Base-by-base conservation (phyloP, 1,140 invertebrate genomes). In the Ceratitis capitata region DNA sequence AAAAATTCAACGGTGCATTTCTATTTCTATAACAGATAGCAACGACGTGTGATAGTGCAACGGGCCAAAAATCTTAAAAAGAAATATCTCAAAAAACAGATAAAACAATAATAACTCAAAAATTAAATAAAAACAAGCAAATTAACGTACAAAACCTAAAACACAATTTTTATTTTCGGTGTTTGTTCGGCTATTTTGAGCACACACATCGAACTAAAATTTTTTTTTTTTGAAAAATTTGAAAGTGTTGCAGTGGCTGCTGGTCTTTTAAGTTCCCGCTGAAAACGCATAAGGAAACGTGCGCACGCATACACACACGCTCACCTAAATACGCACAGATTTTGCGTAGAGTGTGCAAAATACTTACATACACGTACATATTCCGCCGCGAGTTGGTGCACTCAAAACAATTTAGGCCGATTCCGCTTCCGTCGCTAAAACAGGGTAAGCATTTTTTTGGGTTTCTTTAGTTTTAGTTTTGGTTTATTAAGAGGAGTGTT, bases 61-160 rank as follows among this genome's bases (percentile, higher is more conserved):
- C 61, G 58, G n/a, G 61, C 61, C 61, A 69, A 69, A 69, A 69
- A 39, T 39, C 51, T 51, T 56, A 83, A 83, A 83, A 83, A 7
- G n/a, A n/a, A n/a, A n/a, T n/a, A 83, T 56, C 35, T 53, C 23
- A 53, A 83, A n/a, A 83, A 83, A 53, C 29, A 53, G 26, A 19
- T 83, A 53, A 83, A 83, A 83, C 9, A 83, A 47, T 82, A 82
- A 49, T 51, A 53, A 83, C 51, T 53, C 19, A 83, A 83, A 83
- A 53, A 47, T n/a, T n/a, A n/a, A n/a, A 45, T 10, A 74, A 74
- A 29, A 74, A 35, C 19, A 26, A 19, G 45, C 2, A 23, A 78
- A 12, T 23, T 10, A 78, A 78, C 61, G 32, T 23, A 35, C 29
- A 64, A 23, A 32, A 39, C 7, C 29, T 16, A 12, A 1, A 39